Conservation (phyloP, 2,113 vertebrate genomes). For the Sialia sialis region DNA sequence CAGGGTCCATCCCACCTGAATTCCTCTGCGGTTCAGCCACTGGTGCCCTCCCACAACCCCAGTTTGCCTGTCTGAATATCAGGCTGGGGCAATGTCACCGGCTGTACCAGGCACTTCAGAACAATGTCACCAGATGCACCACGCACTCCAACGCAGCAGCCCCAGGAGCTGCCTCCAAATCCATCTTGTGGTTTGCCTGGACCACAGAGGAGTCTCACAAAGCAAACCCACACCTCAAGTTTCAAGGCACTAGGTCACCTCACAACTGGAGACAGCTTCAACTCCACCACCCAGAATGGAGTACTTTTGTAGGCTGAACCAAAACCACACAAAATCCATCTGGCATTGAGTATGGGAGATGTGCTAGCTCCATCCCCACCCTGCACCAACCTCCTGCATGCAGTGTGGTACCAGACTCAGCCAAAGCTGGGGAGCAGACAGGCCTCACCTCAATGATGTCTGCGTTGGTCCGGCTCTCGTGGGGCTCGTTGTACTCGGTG, state of each 20-base stretch:
- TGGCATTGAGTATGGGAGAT: accelerated
- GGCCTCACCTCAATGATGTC: slow-evolving; percentile 91
- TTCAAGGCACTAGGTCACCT: background rate
- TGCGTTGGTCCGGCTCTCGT: slow-evolving; percentile 92
- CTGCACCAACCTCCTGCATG: background rate
- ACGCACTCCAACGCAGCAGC: background rate
- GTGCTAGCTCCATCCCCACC: background rate
- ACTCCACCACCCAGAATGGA: accelerated
- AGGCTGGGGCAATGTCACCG: background rate
- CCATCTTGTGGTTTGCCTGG: accelerated
- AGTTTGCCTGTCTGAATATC: accelerated
- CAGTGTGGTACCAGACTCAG: accelerated
- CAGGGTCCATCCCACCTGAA: background rate
- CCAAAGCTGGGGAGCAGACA: accelerated
- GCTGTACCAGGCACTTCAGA: background rate
- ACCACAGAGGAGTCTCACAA: accelerated
- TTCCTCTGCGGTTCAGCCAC: accelerated
- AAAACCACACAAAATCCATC: background rate
- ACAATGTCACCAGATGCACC: background rate
- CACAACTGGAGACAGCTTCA: background rate
- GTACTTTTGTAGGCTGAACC: background rate
- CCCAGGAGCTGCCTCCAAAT: background rate
- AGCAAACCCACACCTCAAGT: background rate
- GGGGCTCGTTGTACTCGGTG: slow-evolving; percentile 94
- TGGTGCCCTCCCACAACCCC: background rate